Evolutionary conservation across 1,140 invertebrate species (phyloP), one percentile per base, ranked within the genome.

Genomic region (Bombus waltoni): DNA sequence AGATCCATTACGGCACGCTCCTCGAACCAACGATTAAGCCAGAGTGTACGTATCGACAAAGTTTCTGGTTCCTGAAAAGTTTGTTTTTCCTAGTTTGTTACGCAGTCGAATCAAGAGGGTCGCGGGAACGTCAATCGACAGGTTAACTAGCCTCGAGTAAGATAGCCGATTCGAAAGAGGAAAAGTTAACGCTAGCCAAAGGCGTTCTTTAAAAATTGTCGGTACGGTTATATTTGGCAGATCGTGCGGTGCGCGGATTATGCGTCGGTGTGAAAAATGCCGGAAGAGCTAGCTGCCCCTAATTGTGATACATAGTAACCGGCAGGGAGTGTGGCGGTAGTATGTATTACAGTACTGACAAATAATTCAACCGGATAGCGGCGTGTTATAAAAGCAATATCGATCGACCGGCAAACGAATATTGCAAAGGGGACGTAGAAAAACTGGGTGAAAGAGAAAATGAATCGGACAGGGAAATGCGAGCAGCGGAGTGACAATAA

Each of bases 401-500:
- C 77, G 88, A 89, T 89, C 81, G 79, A 83, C 86, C 35, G 8
- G 35, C 70, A 40, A 44, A 72, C 85, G 81, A 89, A 87, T 89
- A 87, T 83, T 57, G 73, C 65, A 81, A 25, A 42, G 57, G 68
- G 25, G 28, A 42, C 44, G 71, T 47, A 35, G 89, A 86, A 62
- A 42, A n/a, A 38, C 6, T 32, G 53, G 77, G 40, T 35, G 59
- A 87, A 86, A 89, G 84, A 89, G 85, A 81, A 84, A 84, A 90
- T 85, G 90, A 90, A 92, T 89, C 87, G 77, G 70, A 87, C 70
- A 66, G 70, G 75, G 59, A 81, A 91, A 88, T 73, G 80, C 76
- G 76, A 87, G 77, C 81, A 79, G 72, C 86, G 82, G 78, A 81
- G 77, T 89, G 84, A 87, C 88, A 78, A 91, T 92, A 91, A 92